phyloP scores from a whole-genome alignment of 2,113 vertebrate species.

The Apeltes quadracus region DNA sequence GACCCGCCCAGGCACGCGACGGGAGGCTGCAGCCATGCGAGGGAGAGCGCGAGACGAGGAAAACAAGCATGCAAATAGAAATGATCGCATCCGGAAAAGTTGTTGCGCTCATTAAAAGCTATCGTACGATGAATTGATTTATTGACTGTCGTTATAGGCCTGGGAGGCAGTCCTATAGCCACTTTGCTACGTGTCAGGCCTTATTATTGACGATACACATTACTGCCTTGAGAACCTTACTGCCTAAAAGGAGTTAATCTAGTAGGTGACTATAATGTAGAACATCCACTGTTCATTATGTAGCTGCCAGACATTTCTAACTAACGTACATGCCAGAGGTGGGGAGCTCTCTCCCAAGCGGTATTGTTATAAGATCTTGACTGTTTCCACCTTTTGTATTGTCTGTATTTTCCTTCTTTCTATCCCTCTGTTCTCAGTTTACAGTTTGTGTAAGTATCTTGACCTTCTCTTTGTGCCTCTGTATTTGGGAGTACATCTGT shows the following conservation, averaged over 20 bases:
- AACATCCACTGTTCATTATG: not conserved
- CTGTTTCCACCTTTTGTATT: slow-evolving; percentile 79
- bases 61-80: no score
- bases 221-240: no score
- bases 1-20: no score
- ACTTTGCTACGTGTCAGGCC: no score
- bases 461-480: slow-evolving; percentile 64
- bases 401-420: slow-evolving; percentile 79
- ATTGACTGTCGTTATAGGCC: no score
- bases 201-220: no score
- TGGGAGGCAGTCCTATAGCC: no score
- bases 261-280: not conserved
- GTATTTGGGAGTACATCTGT: slow-evolving; percentile 48
- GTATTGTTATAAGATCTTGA: slow-evolving; percentile 41
- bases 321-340: not conserved
- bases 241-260: slow-evolving; percentile 69
- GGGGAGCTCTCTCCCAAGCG: not conserved
- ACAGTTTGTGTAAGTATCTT: slow-evolving; percentile 82
- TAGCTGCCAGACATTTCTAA: not conserved
- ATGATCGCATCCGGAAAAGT: no score
- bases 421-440: slow-evolving; percentile 77
- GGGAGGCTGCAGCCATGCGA: no score
- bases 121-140: no score
- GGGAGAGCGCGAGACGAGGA: no score
- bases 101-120: no score